These are phyloP conservation scores for Colostygia pectinataria DNA, from an alignment of 2,888 invertebrate species.

Conservation along the genomic window DNA sequence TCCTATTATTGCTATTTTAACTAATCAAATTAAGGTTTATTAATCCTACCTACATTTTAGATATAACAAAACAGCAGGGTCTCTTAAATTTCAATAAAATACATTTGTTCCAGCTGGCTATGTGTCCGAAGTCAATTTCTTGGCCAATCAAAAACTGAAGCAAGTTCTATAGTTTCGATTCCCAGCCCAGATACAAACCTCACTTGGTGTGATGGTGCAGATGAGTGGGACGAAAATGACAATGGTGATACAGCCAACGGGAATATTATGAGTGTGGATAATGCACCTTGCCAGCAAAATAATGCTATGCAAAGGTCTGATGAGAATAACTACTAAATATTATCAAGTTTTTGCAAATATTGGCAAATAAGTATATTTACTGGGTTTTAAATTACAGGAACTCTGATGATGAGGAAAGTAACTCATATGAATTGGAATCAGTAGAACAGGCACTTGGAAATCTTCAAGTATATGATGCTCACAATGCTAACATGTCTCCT, in stretches of 20 bases:
- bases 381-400: slow-evolving; percentile 53
- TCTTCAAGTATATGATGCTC: slow-evolving; percentile 83
- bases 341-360: too few relatives aligned
- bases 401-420: slow-evolving; percentile 84
- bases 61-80: too few relatives aligned
- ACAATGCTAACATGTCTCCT: slow-evolving; percentile 78
- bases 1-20: too few relatives aligned
- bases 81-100: neutral
- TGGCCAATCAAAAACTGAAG: slow-evolving; percentile 72
- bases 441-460: slow-evolving; percentile 81
- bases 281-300: slow-evolving; percentile 71
- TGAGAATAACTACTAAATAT: too few relatives aligned
- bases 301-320: slow-evolving; percentile 73
- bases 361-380: too few relatives aligned
- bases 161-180: slow-evolving; percentile 56
- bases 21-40: too few relatives aligned
- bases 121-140: slow-evolving; percentile 89
- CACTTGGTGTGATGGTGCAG: slow-evolving; percentile 89
- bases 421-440: slow-evolving; percentile 82
- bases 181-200: slow-evolving; percentile 66
- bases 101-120: slow-evolving; percentile 84
- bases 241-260: slow-evolving; percentile 88
- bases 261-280: slow-evolving; percentile 85
- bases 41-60: too few relatives aligned
- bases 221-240: slow-evolving; percentile 87